phyloP scores from a whole-genome alignment of 2,888 invertebrate species.

The Hirtodrosophila histrioides region DNA sequence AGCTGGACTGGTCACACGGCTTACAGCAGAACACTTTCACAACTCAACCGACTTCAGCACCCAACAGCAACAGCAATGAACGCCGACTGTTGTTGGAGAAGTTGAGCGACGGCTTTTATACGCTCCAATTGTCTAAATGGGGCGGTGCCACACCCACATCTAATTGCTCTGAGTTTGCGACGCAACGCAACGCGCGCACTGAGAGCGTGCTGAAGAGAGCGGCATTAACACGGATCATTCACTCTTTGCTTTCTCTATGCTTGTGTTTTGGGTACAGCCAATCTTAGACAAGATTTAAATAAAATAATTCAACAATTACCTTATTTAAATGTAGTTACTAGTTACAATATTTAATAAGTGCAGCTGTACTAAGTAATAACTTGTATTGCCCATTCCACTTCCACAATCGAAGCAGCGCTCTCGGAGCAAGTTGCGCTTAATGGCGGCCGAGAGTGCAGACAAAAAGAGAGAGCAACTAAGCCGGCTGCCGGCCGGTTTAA shows the following conservation, averaged over 20 bases:
- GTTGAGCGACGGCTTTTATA: conserved; percentile 52
- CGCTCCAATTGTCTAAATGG: conserved; percentile 41
- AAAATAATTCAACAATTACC: neutral
- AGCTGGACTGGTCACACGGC: conserved; percentile 35
- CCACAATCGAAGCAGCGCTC: conserved; percentile 8
- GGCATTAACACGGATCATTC: conserved; percentile 14
- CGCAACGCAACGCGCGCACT: conserved; percentile 9
- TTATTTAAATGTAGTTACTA: no score
- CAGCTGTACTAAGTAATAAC: conserved; percentile 3
- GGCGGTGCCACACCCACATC: conserved; percentile 57
- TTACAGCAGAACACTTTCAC: conserved; percentile 26
- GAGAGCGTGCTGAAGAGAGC: conserved; percentile 18
- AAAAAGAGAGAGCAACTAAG: conserved; percentile 33
- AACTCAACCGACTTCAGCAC: conserved; percentile 50
- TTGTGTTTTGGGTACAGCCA: neutral
- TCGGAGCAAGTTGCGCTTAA: conserved; percentile 9
- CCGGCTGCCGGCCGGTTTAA: conserved; percentile 41
- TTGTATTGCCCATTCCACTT: conserved; percentile 2
- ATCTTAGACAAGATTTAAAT: no score
- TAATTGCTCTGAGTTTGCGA: conserved; percentile 16
- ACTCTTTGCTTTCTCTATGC: conserved; percentile 5
- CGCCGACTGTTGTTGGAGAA: conserved; percentile 58
- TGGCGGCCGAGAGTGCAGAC: conserved; percentile 8
- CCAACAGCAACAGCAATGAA: conserved; percentile 53
- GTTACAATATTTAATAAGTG: neutral